phyloP scores from a whole-genome alignment of 2,113 vertebrate species.

The Copsychus sechellarum region DNA sequence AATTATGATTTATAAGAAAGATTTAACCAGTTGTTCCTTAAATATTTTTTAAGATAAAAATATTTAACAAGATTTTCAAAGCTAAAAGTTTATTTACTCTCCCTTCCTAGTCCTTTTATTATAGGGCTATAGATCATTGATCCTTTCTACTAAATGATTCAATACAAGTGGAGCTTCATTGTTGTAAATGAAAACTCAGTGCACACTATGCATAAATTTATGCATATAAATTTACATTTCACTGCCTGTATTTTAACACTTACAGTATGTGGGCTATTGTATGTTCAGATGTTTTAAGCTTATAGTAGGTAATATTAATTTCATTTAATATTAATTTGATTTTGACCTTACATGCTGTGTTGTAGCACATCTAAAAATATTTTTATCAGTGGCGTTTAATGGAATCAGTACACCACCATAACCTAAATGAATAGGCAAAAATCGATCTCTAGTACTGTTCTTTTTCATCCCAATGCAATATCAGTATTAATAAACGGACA shows the following conservation, averaged over 20 bases:
- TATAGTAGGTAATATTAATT: background rate
- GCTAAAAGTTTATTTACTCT: background rate
- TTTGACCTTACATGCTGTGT: background rate
- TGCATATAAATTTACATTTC: background rate
- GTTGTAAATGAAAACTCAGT: background rate
- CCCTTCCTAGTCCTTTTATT: background rate
- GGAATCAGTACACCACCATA: background rate
- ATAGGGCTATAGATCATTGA: background rate
- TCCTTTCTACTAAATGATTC: background rate
- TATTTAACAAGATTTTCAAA: background rate
- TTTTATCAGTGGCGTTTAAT: background rate
- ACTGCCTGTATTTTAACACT: background rate
- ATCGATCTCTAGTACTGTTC: background rate
- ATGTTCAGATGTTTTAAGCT: background rate
- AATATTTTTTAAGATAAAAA: background rate
- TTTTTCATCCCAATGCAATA: background rate
- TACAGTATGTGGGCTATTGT: background rate
- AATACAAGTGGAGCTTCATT: background rate
- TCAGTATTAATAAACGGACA: background rate
- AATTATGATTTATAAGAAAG: background rate
- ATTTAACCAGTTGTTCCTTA: background rate
- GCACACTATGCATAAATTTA: background rate
- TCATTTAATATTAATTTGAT: background rate
- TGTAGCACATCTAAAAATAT: background rate
- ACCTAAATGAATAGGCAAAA: constrained; percentile 6